Conservation (phyloP, 2,113 vertebrate species). For the Pseudorectes ferrugineus region DNA sequence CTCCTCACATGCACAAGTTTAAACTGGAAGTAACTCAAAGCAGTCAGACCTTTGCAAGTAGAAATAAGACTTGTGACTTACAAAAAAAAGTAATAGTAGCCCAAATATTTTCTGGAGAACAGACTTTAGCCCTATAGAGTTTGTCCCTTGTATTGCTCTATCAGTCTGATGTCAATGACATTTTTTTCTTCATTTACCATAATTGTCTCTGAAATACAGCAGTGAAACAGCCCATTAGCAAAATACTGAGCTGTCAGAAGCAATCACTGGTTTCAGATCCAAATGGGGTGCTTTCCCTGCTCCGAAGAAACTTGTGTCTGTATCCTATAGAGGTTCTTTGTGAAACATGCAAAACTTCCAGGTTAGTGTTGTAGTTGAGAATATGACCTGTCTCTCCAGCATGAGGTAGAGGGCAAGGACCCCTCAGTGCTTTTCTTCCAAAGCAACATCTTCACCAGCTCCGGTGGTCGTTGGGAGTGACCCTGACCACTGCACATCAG, state of each 20-base stretch:
- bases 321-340: not conserved
- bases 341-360: not conserved
- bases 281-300: not conserved
- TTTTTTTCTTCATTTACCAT: conserved; percentile 24
- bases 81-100: not conserved
- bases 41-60: not conserved
- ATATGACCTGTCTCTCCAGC: not conserved
- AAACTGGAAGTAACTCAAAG: not conserved
- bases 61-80: not conserved
- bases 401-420: rapidly evolving
- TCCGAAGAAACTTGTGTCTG: rapidly evolving
- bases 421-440: not conserved
- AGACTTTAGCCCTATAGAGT: not conserved
- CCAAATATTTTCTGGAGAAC: not conserved
- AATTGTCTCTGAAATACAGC: conserved; percentile 31
- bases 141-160: not conserved
- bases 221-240: conserved; percentile 33
- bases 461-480: rapidly evolving
- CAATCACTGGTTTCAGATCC: not conserved
- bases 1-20: not conserved
- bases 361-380: rapidly evolving
- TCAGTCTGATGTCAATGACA: not conserved
- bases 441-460: not conserved
- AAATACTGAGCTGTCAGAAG: conserved; percentile 19
- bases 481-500: not conserved